These are phyloP conservation scores for Thryonomys swinderianus DNA, from an alignment of 2,113 vertebrate genomes.

Conservation along the genomic window DNA sequence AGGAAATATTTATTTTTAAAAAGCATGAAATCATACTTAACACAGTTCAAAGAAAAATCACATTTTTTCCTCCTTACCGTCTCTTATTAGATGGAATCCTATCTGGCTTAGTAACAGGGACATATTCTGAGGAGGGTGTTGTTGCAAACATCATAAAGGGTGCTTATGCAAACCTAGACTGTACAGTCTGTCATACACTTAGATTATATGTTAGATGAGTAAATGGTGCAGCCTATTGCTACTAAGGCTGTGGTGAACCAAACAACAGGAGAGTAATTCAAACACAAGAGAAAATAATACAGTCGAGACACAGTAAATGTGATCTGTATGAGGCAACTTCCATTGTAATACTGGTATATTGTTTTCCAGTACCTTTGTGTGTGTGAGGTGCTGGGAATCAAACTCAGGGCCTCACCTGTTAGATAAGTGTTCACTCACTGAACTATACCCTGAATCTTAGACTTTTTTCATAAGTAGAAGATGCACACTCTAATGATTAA, in stretches of 20 bases:
- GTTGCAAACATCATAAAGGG: background rate
- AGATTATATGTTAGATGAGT: background rate
- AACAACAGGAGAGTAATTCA: background rate
- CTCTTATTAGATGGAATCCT: background rate
- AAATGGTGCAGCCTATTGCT: background rate
- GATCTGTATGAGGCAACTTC: background rate
- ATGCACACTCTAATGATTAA: background rate
- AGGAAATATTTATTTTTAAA: conserved; percentile 8
- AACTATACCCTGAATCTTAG: background rate
- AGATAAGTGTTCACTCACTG: background rate
- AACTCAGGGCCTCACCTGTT: background rate
- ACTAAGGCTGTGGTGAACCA: background rate
- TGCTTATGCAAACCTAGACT: background rate
- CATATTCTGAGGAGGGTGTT: background rate
- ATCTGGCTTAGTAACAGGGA: background rate
- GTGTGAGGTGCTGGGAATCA: background rate
- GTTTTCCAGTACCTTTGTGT: background rate
- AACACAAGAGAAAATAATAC: background rate
- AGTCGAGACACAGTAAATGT: background rate
- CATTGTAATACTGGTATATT: background rate
- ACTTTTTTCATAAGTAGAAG: background rate
- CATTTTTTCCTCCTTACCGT: background rate
- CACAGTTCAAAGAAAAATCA: background rate
- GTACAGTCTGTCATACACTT: background rate
- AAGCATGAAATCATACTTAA: background rate